phyloP scores from a whole-genome alignment of 2,888 invertebrate genomes.

The Lycocerus yunnanus region DNA sequence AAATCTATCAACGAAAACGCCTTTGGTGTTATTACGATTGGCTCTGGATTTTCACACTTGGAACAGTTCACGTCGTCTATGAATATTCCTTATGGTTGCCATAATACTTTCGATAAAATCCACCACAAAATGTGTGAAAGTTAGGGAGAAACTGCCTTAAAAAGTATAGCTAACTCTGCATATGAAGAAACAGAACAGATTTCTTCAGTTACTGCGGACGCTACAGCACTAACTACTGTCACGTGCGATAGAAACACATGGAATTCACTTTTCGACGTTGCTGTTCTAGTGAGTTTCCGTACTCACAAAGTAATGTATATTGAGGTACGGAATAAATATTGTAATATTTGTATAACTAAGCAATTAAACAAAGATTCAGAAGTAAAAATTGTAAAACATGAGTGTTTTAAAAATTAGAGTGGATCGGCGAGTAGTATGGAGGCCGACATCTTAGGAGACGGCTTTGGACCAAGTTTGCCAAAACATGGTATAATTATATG shows the following conservation, averaged over 20 bases:
- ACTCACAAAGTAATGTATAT: not conserved
- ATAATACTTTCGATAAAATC: not conserved
- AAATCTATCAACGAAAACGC: not conserved
- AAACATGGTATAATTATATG: not conserved
- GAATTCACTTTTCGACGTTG: not conserved
- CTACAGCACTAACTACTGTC: not conserved
- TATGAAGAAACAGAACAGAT: not conserved
- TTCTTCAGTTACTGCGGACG: not conserved
- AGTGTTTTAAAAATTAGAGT: not conserved
- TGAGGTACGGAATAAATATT: not conserved
- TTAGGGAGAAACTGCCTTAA: not conserved
- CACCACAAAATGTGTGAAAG: not conserved
- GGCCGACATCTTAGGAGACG: not conserved
- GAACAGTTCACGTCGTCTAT: not conserved
- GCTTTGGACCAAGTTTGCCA: not conserved
- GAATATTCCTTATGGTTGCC: not conserved
- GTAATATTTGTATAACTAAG: not conserved
- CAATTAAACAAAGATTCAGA: not conserved
- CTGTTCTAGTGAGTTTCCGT: not conserved
- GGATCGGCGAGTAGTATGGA: not conserved
- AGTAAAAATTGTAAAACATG: not conserved
- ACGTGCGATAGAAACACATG: not conserved
- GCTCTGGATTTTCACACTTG: not conserved
- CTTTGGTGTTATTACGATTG: not conserved
- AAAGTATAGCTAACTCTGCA: not conserved